A percentile compares a stretch with the other conserved stretches of the same genome.
Conservation (phyloP, 35 echinoderm and acorn worm species). For the Heliocidaris erythrogramma region DNA sequence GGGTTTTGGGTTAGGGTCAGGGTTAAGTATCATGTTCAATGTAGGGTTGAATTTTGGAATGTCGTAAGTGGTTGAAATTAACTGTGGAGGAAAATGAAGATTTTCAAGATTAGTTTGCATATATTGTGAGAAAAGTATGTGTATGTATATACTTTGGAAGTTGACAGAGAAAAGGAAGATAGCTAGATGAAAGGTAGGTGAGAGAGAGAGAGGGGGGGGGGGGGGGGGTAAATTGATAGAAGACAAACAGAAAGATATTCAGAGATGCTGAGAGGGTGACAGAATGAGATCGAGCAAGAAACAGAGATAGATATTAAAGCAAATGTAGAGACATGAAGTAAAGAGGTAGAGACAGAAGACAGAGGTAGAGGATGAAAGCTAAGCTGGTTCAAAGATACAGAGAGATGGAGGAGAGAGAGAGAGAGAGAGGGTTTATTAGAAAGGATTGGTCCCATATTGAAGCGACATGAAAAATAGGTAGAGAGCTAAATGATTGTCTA, state of each 20-base stretch:
- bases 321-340: not conserved
- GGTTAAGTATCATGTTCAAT: too few species aligned
- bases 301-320: not conserved
- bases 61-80: too few species aligned
- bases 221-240: not conserved
- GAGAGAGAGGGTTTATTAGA: not conserved
- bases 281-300: not conserved
- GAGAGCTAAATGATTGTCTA: not conserved
- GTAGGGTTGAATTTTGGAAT: too few species aligned
- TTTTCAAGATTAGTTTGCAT: too few species aligned
- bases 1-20: too few species aligned
- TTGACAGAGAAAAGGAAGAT: too few species aligned
- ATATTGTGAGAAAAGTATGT: too few species aligned
- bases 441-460: too few species aligned
- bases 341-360: too few species aligned
- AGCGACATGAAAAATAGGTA: not conserved
- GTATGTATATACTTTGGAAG: too few species aligned
- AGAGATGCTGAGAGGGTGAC: not conserved
- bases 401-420: not conserved
- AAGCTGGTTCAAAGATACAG: not conserved
- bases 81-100: too few species aligned
- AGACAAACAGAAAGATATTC: not conserved
- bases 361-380: not conserved
- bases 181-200: too few species aligned
- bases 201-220: not conserved